Percentiles rank a stretch among this genome's conserved stretches.
Conservation (phyloP, 2,888 invertebrate genomes). For the Ornithoptera alexandrae region DNA sequence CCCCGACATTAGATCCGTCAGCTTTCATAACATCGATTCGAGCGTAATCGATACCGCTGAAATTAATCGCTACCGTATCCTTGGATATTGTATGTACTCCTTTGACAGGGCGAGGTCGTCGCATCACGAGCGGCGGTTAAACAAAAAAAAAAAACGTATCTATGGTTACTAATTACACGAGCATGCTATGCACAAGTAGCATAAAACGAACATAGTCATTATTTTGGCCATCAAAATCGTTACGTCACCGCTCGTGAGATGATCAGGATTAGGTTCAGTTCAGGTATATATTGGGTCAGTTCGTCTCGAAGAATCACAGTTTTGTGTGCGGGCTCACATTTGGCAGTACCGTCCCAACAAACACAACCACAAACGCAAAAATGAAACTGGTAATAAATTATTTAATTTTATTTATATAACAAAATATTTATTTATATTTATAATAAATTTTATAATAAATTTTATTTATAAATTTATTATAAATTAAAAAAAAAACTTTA, state of each 20-base stretch:
- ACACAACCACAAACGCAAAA: conserved; percentile 38
- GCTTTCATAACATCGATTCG: conserved; percentile 39
- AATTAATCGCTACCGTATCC: conserved; percentile 53
- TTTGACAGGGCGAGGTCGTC: conserved; percentile 62
- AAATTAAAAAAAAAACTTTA: too few relatives aligned
- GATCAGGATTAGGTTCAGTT: conserved; percentile 58
- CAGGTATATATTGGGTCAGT: conserved; percentile 69
- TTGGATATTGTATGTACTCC: conserved; percentile 47
- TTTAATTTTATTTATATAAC: conserved; percentile 24
- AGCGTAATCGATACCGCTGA: conserved; percentile 33
- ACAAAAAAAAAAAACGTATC: conserved; percentile 52
- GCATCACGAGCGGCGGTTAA: conserved; percentile 45
- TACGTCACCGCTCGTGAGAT: conserved; percentile 64
- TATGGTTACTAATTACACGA: conserved; percentile 57
- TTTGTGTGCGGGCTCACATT: conserved; percentile 47
- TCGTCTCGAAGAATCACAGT: conserved; percentile 44
- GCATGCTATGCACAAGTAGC: conserved; percentile 46
- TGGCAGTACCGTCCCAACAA: conserved; percentile 39
- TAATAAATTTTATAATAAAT: too few relatives aligned
- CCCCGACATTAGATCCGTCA: conserved; percentile 33
- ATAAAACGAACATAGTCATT: conserved; percentile 51
- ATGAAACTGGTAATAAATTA: conserved; percentile 68
- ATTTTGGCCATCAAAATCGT: conserved; percentile 44
- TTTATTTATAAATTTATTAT: too few relatives aligned
- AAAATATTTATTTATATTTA: conserved; percentile 10